phyloP scores from a whole-genome alignment of 1,140 invertebrate genomes.

The Megathymus violae region DNA sequence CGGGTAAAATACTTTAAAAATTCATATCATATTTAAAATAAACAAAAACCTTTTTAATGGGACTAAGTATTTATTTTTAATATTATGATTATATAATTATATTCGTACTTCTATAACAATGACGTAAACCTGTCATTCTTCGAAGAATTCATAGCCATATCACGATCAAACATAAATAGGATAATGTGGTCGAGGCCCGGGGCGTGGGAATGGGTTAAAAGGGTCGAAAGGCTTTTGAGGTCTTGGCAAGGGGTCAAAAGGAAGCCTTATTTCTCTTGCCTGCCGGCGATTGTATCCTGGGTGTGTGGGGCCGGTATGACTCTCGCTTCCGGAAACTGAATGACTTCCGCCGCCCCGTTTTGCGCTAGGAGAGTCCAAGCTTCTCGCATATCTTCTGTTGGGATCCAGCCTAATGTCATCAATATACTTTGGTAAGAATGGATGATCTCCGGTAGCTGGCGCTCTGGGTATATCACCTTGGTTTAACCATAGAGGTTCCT shows the following conservation, averaged over 20 bases:
- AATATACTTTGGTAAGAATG: slow-evolving; percentile 52
- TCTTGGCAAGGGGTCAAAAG: slow-evolving; percentile 2
- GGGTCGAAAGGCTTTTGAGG: slow-evolving; percentile 15
- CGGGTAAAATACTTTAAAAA: no score
- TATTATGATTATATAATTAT: no score
- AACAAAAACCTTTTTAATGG: no score
- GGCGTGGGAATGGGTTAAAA: slow-evolving; percentile 15
- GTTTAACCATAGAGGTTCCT: slow-evolving; percentile 59
- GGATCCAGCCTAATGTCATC: slow-evolving; percentile 58
- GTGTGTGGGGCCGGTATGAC: slow-evolving; percentile 41
- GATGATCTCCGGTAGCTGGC: slow-evolving; percentile 56
- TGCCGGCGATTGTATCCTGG: slow-evolving; percentile 34
- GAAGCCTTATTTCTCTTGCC: slow-evolving; percentile 19
- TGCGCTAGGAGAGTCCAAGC: slow-evolving; percentile 33
- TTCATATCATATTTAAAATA: no score
- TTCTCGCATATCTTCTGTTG: slow-evolving; percentile 52
- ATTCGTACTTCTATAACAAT: no score
- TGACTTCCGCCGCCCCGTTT: slow-evolving; percentile 35
- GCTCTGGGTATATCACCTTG: slow-evolving; percentile 52
- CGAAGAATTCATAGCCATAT: no score
- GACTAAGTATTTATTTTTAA: no score
- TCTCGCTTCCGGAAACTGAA: slow-evolving; percentile 16
- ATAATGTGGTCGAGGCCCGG: slow-evolving; percentile 13
- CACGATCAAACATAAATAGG: slow-evolving; percentile 22
- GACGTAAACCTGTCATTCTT: no score